phyloP scores from a whole-genome alignment of 2,113 vertebrate genomes.

The Alligator sinensis region DNA sequence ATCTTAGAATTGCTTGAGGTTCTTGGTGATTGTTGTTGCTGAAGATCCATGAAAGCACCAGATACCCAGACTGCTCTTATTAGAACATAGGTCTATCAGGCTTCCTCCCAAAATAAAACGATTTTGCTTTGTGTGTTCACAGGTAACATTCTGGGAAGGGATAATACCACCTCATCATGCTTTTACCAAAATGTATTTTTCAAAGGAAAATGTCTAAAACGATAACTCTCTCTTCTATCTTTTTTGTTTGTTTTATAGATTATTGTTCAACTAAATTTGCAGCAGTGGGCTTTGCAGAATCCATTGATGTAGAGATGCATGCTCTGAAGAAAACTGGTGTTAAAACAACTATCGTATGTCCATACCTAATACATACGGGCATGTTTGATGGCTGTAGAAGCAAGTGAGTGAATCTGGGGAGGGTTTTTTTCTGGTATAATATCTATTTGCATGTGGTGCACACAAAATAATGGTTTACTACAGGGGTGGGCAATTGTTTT shows the following conservation, averaged over 20 bases:
- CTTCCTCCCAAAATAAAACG: background rate
- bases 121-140: background rate
- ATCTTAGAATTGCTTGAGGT: background rate
- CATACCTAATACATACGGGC: slow-evolving; percentile 89
- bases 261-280: slow-evolving; percentile 97
- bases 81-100: background rate
- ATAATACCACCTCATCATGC: background rate
- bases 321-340: slow-evolving; percentile 80
- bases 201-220: background rate
- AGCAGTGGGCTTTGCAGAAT: slow-evolving; percentile 91
- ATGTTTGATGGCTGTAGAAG: slow-evolving; percentile 90
- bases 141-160: background rate
- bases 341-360: slow-evolving; percentile 94
- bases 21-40: background rate
- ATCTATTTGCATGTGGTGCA: no score
- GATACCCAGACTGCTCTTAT: background rate
- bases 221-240: background rate
- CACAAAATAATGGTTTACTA: no score
- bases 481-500: no score
- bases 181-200: background rate
- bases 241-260: slow-evolving; percentile 82
- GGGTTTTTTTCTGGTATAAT: background rate
- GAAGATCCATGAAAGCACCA: background rate
- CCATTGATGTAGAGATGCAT: slow-evolving; percentile 83
- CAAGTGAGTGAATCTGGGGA: slow-evolving; percentile 80